phyloP scores from a whole-genome alignment of 2,113 vertebrate genomes.

The Toxotes chatareus region DNA sequence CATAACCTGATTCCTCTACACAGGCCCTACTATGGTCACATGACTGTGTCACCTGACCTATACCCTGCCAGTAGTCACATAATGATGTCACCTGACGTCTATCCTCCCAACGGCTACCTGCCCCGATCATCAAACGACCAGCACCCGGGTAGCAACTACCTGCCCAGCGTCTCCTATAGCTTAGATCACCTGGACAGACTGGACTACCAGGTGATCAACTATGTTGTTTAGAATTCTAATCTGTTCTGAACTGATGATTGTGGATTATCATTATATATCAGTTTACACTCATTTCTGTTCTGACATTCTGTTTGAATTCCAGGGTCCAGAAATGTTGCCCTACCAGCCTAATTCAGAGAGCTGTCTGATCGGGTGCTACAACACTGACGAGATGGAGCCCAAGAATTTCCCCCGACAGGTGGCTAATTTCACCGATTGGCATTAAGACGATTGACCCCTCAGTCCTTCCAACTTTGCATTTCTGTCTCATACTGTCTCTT shows the following conservation, averaged over 20 bases:
- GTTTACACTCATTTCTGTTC: not conserved
- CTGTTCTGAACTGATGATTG: not conserved
- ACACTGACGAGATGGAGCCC: constrained; percentile 52
- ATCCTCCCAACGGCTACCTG: constrained; percentile 63
- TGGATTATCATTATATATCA: not conserved
- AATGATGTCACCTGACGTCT: constrained; percentile 72
- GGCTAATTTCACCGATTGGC: not conserved
- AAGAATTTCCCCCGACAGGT: constrained; percentile 73
- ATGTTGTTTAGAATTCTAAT: not conserved
- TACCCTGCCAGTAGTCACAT: constrained; percentile 63
- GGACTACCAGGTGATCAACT: constrained; percentile 69
- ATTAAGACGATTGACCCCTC: not conserved
- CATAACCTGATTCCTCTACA: constrained; percentile 7
- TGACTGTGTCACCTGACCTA: constrained; percentile 68
- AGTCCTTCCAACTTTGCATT: no score
- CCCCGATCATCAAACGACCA: constrained; percentile 56
- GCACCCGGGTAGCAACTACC: constrained; percentile 60
- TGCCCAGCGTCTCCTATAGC: constrained; percentile 80
- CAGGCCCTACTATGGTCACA: constrained; percentile 78
- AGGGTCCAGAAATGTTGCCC: constrained; percentile 70
- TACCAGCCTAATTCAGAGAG: constrained; percentile 75
- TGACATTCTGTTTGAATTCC: not conserved
- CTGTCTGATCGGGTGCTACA: constrained; percentile 80
- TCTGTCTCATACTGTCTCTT: no score
- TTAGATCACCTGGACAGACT: constrained; percentile 79